Conservation (phyloP, 2,888 invertebrate genomes). For the Aromia moschata region DNA sequence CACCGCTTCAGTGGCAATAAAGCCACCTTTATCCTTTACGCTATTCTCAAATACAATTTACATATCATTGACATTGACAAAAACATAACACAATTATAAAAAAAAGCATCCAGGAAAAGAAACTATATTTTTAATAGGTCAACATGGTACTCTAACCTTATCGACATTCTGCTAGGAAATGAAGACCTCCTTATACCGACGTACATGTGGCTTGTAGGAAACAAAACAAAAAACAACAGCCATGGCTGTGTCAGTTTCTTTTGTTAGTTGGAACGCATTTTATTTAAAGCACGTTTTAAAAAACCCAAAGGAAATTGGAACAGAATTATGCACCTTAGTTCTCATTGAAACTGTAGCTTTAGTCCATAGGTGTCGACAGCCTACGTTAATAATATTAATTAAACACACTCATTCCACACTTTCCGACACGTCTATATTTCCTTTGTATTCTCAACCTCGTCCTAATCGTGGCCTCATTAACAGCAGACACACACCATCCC, state of each 20-base stretch:
- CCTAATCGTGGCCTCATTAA: slow-evolving; percentile 37
- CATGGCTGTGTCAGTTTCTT: not conserved
- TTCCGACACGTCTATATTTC: slow-evolving; percentile 26
- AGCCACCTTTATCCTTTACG: not conserved
- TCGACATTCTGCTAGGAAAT: not conserved
- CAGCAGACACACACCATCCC: slow-evolving; percentile 38
- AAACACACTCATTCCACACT: slow-evolving; percentile 24
- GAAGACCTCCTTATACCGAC: too few relatives aligned
- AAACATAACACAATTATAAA: not conserved
- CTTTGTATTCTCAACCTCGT: slow-evolving; percentile 36
- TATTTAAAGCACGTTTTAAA: not conserved
- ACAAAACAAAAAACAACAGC: not conserved
- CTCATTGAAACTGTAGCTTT: not conserved
- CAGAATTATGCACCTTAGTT: not conserved
- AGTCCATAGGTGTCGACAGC: slow-evolving; percentile 20
- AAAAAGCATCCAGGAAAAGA: too few relatives aligned
- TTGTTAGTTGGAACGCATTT: not conserved
- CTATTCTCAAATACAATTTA: not conserved
- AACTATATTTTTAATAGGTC: too few relatives aligned
- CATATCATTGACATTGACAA: not conserved
- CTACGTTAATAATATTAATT: slow-evolving; percentile 17
- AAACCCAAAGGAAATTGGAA: not conserved
- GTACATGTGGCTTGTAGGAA: not conserved
- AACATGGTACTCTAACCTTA: not conserved
- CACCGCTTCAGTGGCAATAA: not conserved